Percentiles rank a stretch among this genome's conserved stretches.
Evolutionary conservation across 2,797 vertebrate species (phyloP).

Genomic region (Xerus rutilus): DNA sequence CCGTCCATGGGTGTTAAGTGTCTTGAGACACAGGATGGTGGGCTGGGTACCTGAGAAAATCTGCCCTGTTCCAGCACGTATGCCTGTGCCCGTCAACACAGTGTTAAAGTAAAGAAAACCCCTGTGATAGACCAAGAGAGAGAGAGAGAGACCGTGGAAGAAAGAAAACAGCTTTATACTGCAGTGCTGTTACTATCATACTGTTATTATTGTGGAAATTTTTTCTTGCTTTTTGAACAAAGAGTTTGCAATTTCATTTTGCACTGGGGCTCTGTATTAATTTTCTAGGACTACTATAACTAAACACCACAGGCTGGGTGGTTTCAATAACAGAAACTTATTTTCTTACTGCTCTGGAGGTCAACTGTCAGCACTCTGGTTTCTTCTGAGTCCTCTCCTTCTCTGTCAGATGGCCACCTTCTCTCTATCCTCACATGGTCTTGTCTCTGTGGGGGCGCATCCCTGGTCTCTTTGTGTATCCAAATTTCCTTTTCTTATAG

Average conservation of each 20-base stretch:
- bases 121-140: background rate
- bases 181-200: too few relatives aligned
- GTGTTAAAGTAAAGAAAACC: background rate
- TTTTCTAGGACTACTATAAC: background rate
- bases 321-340: background rate
- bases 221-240: background rate
- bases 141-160: accelerated
- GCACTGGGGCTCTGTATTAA: background rate
- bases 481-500: background rate
- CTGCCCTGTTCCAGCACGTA: background rate
- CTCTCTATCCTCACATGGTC: background rate
- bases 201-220: background rate
- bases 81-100: background rate
- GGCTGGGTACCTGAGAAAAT: background rate
- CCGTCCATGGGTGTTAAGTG: background rate
- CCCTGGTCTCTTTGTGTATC: background rate
- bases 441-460: background rate
- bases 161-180: background rate
- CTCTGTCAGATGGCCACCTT: too few relatives aligned
- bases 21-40: background rate
- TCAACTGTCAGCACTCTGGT: background rate
- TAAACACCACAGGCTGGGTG: background rate
- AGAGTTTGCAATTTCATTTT: background rate
- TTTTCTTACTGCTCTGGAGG: background rate
- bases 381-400: background rate